A percentile compares a stretch with the other conserved stretches of the same genome.
phyloP scores from a whole-genome alignment of 2,113 vertebrate species.

The Siphamia tubifer region DNA sequence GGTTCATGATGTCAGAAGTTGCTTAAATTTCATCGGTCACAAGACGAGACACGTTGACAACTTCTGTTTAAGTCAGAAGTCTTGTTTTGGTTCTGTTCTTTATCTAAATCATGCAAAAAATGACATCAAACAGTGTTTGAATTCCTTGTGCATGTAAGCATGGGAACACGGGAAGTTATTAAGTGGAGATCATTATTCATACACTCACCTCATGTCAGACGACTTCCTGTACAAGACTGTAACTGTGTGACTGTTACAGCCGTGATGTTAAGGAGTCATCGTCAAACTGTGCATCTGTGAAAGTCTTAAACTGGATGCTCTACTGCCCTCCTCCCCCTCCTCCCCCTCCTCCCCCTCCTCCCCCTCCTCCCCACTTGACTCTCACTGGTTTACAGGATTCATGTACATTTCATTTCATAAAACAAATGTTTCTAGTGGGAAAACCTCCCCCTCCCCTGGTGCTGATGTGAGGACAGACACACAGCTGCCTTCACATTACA shows the following conservation, averaged over 20 bases:
- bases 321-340: not conserved
- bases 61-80: not conserved
- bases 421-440: slow-evolving; percentile 29
- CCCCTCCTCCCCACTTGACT: too few species aligned
- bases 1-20: too few species aligned
- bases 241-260: not conserved
- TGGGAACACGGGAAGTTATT: slow-evolving; percentile 48
- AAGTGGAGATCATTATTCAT: slow-evolving; percentile 23
- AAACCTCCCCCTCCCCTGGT: not conserved
- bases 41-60: not conserved
- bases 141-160: slow-evolving; percentile 2
- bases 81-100: not conserved
- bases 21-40: too few species aligned
- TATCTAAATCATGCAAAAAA: not conserved
- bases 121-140: not conserved
- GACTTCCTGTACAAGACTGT: slow-evolving; percentile 18
- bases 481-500: slow-evolving; percentile 68
- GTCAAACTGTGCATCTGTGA: slow-evolving; percentile 6
- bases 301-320: not conserved
- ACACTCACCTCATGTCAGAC: not conserved
- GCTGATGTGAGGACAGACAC: slow-evolving; percentile 11
- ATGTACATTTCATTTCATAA: slow-evolving; percentile 8
- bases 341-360: not conserved
- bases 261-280: not conserved
- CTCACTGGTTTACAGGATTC: not conserved